A percentile compares a stretch with the other conserved stretches of the same genome.
These are phyloP conservation scores for Numida meleagris DNA, from an alignment of 2,113 vertebrate genomes.

Conservation along the genomic window DNA sequence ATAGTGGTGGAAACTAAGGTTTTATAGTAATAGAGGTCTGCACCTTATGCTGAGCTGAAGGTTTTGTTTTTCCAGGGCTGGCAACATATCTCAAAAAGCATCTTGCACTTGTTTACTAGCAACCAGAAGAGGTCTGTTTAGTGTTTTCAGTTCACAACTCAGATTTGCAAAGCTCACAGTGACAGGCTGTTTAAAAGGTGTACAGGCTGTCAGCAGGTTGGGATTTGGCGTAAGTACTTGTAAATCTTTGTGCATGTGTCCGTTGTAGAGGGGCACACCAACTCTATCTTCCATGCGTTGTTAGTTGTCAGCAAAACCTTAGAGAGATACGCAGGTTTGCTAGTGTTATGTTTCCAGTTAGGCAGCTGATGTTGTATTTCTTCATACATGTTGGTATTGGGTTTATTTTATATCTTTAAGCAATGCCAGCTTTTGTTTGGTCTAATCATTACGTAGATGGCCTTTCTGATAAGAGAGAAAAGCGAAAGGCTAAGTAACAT, in stretches of 20 bases:
- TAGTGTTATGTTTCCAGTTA: not conserved
- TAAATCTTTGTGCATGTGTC: not conserved
- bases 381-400: not conserved
- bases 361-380: not conserved
- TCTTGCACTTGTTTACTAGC: not conserved
- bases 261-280: not conserved
- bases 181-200: accelerated
- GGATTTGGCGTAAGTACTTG: not conserved
- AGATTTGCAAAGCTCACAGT: not conserved
- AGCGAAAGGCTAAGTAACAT: not conserved
- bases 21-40: slow-evolving; percentile 38
- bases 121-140: not conserved
- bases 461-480: not conserved
- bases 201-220: not conserved
- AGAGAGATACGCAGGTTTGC: not conserved
- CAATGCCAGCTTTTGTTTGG: not conserved
- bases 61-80: slow-evolving; percentile 41
- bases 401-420: not conserved
- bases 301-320: not conserved
- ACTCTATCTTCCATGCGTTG: not conserved
- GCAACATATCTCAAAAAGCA: not conserved
- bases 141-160: not conserved
- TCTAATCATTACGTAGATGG: not conserved
- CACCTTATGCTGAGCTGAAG: slow-evolving; percentile 65
- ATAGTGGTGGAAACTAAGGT: slow-evolving; percentile 50